Conservation (phyloP, 2,888 invertebrate species). For the Sarcophaga variegata region DNA sequence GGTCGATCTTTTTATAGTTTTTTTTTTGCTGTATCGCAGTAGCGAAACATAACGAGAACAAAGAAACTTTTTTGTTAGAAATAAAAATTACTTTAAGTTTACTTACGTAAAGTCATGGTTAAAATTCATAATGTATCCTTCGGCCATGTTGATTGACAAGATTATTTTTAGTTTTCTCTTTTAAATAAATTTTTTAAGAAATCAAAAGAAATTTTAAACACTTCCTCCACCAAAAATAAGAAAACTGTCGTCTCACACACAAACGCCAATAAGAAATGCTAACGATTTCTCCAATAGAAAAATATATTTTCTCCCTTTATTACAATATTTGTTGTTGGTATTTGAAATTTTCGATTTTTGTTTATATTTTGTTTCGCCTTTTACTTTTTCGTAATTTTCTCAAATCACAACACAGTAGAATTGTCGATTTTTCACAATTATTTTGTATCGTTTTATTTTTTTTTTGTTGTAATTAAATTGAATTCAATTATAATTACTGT, state of each 20-base stretch:
- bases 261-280: too few species aligned
- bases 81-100: not conserved
- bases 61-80: not conserved
- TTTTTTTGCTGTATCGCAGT: not conserved
- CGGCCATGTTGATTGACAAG: constrained; percentile 43
- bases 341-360: constrained; percentile 16
- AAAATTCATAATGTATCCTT: constrained; percentile 74
- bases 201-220: not conserved
- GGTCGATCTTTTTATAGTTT: not conserved
- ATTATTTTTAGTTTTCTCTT: constrained; percentile 6
- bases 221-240: constrained; percentile 2
- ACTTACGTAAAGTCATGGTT: constrained; percentile 77
- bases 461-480: constrained; percentile 18
- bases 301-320: constrained; percentile 22
- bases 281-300: too few species aligned
- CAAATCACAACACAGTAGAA: not conserved
- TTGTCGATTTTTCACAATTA: constrained; percentile 37
- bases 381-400: not conserved
- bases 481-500: not conserved
- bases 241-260: not conserved
- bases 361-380: not conserved
- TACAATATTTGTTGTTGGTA: constrained; percentile 6
- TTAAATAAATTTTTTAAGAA: not conserved
- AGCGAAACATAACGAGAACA: not conserved
- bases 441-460: not conserved